Percentiles rank a stretch among this genome's conserved stretches.
Conservation (phyloP, 2,797 vertebrate genomes). For the Salmo trutta region DNA sequence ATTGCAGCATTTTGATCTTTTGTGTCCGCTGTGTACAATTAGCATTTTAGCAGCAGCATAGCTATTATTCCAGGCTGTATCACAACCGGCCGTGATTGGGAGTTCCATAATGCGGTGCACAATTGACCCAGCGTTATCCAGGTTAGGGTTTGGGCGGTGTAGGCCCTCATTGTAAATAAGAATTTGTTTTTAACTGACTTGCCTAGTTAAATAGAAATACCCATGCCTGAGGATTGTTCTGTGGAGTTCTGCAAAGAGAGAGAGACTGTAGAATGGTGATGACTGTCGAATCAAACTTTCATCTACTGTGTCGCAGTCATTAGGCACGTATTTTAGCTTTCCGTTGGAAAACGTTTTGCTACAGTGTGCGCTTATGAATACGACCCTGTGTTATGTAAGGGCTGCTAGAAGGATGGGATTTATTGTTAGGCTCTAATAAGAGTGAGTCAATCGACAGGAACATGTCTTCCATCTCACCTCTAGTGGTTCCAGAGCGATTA, state of each 20-base stretch:
- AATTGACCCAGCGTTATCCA: no score
- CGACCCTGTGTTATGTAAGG: neutral
- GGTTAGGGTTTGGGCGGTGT: no score
- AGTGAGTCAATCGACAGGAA: constrained; percentile 20
- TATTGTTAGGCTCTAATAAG: neutral
- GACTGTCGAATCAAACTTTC: neutral
- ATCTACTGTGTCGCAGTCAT: neutral
- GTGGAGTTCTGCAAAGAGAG: neutral
- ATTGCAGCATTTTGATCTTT: no score
- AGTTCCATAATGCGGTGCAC: no score
- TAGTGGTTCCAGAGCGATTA: constrained; percentile 38
- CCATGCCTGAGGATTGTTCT: neutral
- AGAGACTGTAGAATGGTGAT: neutral
- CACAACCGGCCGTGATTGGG: no score
- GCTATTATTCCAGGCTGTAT: neutral
- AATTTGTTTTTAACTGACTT: no score
- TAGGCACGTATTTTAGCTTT: no score
- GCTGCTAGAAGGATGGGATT: neutral
- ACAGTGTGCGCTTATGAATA: no score
- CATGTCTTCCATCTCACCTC: constrained; percentile 42
- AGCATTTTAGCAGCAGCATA: constrained; percentile 14
- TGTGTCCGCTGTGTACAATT: neutral
- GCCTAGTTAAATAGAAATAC: no score
- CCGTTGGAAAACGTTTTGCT: no score
- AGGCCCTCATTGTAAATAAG: no score